A percentile compares a stretch with the other conserved stretches of the same genome.
These are phyloP conservation scores for Euglossa dilemma DNA, from an alignment of 1,140 invertebrate species.

Conservation along the genomic window DNA sequence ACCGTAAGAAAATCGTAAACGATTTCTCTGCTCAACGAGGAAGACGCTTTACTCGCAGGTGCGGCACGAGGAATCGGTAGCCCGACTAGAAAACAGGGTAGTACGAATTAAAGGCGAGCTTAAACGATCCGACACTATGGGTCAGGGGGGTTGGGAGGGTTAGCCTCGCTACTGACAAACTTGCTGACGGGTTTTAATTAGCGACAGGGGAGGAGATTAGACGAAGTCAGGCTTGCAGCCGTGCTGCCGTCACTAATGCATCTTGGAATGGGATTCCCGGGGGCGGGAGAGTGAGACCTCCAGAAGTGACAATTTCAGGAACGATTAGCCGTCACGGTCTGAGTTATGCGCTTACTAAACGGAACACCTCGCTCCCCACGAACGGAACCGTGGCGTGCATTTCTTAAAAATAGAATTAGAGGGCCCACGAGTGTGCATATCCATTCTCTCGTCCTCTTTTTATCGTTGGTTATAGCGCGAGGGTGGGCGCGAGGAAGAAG, in stretches of 20 bases:
- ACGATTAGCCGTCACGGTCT: slow-evolving; percentile 81
- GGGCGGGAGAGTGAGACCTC: slow-evolving; percentile 73
- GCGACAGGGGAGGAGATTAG: slow-evolving; percentile 66
- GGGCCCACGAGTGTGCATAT: neutral
- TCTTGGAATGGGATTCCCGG: slow-evolving; percentile 61
- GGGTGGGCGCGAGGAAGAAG: slow-evolving; percentile 28
- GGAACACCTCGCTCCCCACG: slow-evolving; percentile 70
- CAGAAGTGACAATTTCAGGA: slow-evolving; percentile 80
- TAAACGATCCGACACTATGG: slow-evolving; percentile 34
- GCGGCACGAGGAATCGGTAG: neutral
- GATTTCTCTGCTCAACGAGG: neutral
- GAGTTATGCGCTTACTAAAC: slow-evolving; percentile 79
- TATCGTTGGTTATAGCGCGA: slow-evolving; percentile 42
- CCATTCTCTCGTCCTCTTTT: slow-evolving; percentile 49
- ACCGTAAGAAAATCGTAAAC: neutral
- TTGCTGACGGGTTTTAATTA: slow-evolving; percentile 72
- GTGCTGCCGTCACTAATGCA: slow-evolving; percentile 69
- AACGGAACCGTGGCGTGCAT: slow-evolving; percentile 61
- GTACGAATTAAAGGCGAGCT: slow-evolving; percentile 36
- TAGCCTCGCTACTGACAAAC: slow-evolving; percentile 51
- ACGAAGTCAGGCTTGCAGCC: slow-evolving; percentile 50
- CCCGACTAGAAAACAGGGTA: slow-evolving; percentile 30
- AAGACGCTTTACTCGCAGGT: neutral
- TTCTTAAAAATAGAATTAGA: slow-evolving; percentile 75
- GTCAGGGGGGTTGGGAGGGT: neutral